Base-by-base conservation (phyloP, 1,140 invertebrate species). In the Drosophila obscura region DNA sequence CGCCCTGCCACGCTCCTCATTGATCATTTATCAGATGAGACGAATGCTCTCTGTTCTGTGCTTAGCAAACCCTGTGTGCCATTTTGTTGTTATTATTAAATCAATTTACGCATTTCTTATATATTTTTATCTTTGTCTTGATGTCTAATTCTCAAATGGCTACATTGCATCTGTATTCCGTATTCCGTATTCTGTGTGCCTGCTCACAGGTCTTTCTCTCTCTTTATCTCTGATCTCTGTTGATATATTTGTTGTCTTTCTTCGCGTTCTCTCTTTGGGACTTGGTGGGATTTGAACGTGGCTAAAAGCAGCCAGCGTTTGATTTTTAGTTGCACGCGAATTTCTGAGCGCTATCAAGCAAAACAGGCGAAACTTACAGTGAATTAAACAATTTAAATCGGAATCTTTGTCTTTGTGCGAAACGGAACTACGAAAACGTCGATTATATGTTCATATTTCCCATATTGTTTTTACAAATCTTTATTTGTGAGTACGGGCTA, bases 361-460 rank as follows among this genome's bases (percentile, higher is more conserved):
- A 63, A 45, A 35, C 46, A 45, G 45, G 63, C 41, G 35, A 55
- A 59, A 71, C 65, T 76, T 66, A 51, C 68, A 80, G 82, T 62
- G 62, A 81, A 85, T 81, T 22, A 83, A 56, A 63, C 57, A 46
- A 63, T 59, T 1, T 19, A 19, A 19, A 19, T 28, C 43, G 22
- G 39, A 49, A 51, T n/a, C 35, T 39, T 39, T 39, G 31, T 11
- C 45, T 69, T 35, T 28, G 55, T 39, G 19, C 22, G 60, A 49
- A 67, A 56, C 71, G 73, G 73, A 66, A 81, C 73, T 58, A 81
- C 52, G 61, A 66, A 74, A 77, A 61, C 39, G 0, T 53, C 75
- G 84, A 87, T 87, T 87, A 82, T 87, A 87, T 87, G 82, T 87
- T 87, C 85, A 82, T 87, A 76, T 72, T 87, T 88, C 75, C 83